Base-by-base conservation (phyloP, 2,888 invertebrate species). In the Watsonalla cultraria region DNA sequence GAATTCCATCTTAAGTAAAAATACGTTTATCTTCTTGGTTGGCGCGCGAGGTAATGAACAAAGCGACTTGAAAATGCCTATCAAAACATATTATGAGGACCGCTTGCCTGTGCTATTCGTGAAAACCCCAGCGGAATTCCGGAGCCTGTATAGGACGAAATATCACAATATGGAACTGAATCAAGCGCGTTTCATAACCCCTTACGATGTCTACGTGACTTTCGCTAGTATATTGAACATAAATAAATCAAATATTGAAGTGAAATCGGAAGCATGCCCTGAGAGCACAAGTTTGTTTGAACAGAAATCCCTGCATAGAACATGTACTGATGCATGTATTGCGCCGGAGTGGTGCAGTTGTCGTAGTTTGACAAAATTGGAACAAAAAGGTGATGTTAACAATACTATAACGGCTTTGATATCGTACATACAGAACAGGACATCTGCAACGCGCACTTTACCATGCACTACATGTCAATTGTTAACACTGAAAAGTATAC, bases 11-110 rank as follows among this genome's bases (percentile, higher is more conserved):
- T 75, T 93, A 53, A 92, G 94, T 45, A 93, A 93, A 24, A 24
- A 24, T 48, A 93, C 94, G 0, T 91, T 95, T 65, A 83, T 96
- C 24, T 81, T 95, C 42, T 94, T 96, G 57, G 80, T 95, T 51
- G 95, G 96, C 70, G 96, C 96, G 74, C 96, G 96, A 70, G 96
- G 96, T 0, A 92, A 94, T 70, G 90, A 96, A 46, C 95, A 92
- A 74, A 96, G 96, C 0, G 89, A 92, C 24, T 92, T 94, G 57
- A 86, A 95, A 33, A 82, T 92, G 60, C 93, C 94, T 0, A 89
- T 92, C 59, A 92, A 94, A n/a, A 95, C 95, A 0, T 95, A 95
- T 91, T 92, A 95, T 65, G 96, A 96, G 70, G 95, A 96, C 71
- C 91, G 95, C 33, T 73, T 96, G 46, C 96, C 96, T 0, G 95